Conservation (phyloP, 2,113 vertebrate genomes). For the Coryphaenoides rupestris region DNA sequence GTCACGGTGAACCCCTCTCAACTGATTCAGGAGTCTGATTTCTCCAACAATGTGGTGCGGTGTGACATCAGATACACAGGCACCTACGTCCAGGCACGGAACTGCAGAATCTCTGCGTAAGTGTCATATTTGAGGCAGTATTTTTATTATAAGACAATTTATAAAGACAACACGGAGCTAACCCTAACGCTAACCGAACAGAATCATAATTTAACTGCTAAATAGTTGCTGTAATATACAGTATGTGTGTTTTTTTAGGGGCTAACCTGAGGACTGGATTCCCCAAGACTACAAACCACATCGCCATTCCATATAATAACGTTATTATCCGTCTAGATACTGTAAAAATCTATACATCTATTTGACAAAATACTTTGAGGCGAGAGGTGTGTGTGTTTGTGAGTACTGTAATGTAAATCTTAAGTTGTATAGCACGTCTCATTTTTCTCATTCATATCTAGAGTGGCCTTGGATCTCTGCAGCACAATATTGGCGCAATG, state of each 20-base stretch:
- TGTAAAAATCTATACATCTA: no score
- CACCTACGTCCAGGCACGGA: conserved; percentile 64
- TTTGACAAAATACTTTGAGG: no score
- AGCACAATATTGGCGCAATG: neutral
- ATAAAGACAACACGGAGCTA: neutral
- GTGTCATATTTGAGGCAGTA: neutral
- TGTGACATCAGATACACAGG: conserved; percentile 77
- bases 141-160: no score
- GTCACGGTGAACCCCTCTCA: conserved; percentile 78
- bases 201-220: neutral
- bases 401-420: neutral
- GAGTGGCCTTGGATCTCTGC: neutral
- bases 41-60: conserved; percentile 74
- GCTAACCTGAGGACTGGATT: no score
- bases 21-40: conserved; percentile 74
- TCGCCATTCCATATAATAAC: no score
- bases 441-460: neutral
- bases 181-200: conserved; percentile 13
- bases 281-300: no score
- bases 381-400: no score
- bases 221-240: neutral
- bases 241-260: neutral
- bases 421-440: neutral
- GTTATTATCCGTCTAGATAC: no score
- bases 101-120: conserved; percentile 74